A percentile compares a stretch with the other conserved stretches of the same genome.
These are phyloP conservation scores for Magallana gigas DNA, from an alignment of 1,140 invertebrate species.

Conservation along the genomic window DNA sequence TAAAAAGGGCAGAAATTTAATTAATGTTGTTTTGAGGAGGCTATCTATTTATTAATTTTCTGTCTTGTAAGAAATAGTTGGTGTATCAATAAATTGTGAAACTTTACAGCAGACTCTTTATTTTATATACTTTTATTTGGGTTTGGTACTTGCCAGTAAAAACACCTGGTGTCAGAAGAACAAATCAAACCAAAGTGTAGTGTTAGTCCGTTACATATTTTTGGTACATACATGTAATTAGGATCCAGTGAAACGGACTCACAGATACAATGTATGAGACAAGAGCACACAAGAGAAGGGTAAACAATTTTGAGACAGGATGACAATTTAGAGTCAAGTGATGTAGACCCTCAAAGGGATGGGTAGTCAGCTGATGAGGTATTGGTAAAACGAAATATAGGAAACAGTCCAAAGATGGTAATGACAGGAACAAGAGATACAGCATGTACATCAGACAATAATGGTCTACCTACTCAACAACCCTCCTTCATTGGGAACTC, in stretches of 20 bases:
- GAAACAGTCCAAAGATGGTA: too few species aligned
- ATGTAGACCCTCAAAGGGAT: background rate
- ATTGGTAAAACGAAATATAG: background rate
- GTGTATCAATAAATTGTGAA: too few species aligned
- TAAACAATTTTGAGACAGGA: background rate
- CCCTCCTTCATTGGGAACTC: too few species aligned
- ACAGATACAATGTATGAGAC: background rate
- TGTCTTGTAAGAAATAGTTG: too few species aligned
- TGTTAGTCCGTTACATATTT: background rate
- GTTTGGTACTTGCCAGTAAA: too few species aligned
- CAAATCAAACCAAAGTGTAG: too few species aligned
- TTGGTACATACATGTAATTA: background rate
- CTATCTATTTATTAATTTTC: too few species aligned
- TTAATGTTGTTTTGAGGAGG: too few species aligned
- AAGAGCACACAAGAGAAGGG: background rate
- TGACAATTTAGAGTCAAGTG: slow-evolving; percentile 4
- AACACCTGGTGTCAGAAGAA: background rate
- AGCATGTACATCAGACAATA: background rate
- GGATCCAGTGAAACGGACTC: slow-evolving; percentile 33
- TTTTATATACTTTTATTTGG: too few species aligned
- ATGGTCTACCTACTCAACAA: too few species aligned
- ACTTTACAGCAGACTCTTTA: too few species aligned
- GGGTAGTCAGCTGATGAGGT: background rate
- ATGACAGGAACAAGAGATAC: background rate
- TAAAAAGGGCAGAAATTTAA: too few species aligned